These are phyloP conservation scores for Rhinopomastus cyanomelas DNA, from an alignment of 2,113 vertebrate species.

Conservation along the genomic window DNA sequence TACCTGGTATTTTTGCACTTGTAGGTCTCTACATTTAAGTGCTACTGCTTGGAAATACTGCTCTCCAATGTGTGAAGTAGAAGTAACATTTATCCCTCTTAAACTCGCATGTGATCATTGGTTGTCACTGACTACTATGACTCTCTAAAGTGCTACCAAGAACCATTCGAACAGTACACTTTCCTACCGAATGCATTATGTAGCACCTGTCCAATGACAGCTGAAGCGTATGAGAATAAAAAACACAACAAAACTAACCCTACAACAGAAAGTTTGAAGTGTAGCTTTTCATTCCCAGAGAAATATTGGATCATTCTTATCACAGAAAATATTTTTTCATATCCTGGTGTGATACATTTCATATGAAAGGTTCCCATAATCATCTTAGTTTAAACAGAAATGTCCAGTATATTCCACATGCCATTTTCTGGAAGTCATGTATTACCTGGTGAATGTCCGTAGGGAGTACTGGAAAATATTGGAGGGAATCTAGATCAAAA, in stretches of 20 bases:
- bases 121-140: not conserved
- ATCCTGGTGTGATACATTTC: not conserved
- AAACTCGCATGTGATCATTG: not conserved
- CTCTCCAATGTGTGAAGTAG: not conserved
- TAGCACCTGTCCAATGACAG: accelerated
- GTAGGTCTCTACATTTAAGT: not conserved
- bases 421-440: not conserved
- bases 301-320: not conserved
- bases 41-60: not conserved
- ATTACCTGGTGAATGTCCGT: not conserved
- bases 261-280: not conserved
- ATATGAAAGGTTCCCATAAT: not conserved
- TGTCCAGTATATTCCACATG: not conserved
- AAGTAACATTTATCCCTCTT: not conserved
- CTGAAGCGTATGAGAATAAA: not conserved
- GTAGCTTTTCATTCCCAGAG: not conserved
- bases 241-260: not conserved
- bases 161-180: not conserved
- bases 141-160: not conserved
- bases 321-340: not conserved
- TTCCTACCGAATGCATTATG: not conserved
- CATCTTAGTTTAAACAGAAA: not conserved
- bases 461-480: not conserved
- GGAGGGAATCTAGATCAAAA: not conserved
- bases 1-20: not conserved